A percentile compares a stretch with the other conserved stretches of the same genome.
Conservation (phyloP, 2,888 invertebrate species). For the Macaria notata region DNA sequence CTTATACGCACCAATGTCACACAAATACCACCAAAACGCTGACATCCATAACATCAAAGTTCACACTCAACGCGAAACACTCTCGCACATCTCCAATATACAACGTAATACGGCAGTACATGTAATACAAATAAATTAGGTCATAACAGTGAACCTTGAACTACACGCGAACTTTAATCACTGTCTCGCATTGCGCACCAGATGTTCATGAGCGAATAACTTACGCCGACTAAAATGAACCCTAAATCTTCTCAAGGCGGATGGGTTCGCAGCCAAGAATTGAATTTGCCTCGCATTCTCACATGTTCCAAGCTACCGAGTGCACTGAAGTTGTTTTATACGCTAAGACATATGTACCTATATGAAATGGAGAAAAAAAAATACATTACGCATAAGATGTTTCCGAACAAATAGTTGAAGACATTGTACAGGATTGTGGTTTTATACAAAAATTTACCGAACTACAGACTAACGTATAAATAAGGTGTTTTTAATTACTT, state of each 20-base stretch:
- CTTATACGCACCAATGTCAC: too few relatives aligned
- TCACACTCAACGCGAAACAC: too few relatives aligned
- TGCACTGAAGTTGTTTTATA: conserved; percentile 15
- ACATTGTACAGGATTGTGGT: too few relatives aligned
- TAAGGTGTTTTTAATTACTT: too few relatives aligned
- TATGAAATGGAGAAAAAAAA: neutral
- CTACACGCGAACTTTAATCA: conserved; percentile 17
- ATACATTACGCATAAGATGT: too few relatives aligned
- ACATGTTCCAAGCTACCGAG: conserved; percentile 33
- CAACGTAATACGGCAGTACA: too few relatives aligned
- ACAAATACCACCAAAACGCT: too few relatives aligned
- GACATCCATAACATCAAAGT: too few relatives aligned
- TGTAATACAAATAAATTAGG: conserved; percentile 2
- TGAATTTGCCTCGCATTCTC: conserved; percentile 63
- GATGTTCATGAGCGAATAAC: conserved; percentile 76
- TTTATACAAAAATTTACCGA: too few relatives aligned
- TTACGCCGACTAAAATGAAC: conserved; percentile 72
- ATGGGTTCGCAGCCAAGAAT: conserved; percentile 70
- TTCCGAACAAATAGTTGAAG: too few relatives aligned
- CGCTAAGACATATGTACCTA: neutral
- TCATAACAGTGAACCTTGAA: conserved; percentile 8
- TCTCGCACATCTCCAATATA: too few relatives aligned
- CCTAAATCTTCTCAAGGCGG: conserved; percentile 69
- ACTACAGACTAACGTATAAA: too few relatives aligned
- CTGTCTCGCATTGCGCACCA: conserved; percentile 46